Evolutionary conservation across 2,797 vertebrate genomes (phyloP).

Genomic region (Numenius phaeopus): DNA sequence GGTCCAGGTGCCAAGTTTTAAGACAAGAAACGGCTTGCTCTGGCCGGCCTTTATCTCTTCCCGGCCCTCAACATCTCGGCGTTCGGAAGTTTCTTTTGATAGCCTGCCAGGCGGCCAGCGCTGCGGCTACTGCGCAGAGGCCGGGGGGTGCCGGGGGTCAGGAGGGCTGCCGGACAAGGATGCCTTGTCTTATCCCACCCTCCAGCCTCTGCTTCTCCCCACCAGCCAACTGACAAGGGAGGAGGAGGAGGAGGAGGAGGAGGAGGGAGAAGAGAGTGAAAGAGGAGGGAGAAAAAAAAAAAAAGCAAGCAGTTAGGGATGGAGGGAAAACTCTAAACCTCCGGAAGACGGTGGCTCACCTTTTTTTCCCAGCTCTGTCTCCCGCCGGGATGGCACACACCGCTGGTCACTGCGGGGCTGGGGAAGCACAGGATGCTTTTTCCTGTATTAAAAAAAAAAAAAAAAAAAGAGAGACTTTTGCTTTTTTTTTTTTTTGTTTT

Average conservation of each 20-base stretch:
- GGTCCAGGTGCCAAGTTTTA: constrained; percentile 45
- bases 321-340: constrained; percentile 50
- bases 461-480: background rate
- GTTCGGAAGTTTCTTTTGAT: constrained; percentile 56
- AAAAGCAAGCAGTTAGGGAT: constrained; percentile 21
- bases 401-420: background rate
- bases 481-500: background rate
- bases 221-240: background rate
- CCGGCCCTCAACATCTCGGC: background rate
- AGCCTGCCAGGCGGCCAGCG: background rate
- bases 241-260: background rate
- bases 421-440: background rate
- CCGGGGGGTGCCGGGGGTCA: background rate
- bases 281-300: background rate
- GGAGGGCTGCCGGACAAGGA: constrained; percentile 1
- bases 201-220: background rate
- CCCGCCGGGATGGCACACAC: accelerated
- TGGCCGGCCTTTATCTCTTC: constrained; percentile 50
- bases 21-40: constrained; percentile 50
- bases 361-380: constrained; percentile 4
- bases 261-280: background rate
- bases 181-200: constrained; percentile 38
- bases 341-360: background rate
- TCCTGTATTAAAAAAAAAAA: background rate
- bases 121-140: background rate